Evolutionary conservation across 1,140 invertebrate species (phyloP), one percentile per base, ranked within the genome.

Genomic region (Pomphorhynchus laevis): DNA sequence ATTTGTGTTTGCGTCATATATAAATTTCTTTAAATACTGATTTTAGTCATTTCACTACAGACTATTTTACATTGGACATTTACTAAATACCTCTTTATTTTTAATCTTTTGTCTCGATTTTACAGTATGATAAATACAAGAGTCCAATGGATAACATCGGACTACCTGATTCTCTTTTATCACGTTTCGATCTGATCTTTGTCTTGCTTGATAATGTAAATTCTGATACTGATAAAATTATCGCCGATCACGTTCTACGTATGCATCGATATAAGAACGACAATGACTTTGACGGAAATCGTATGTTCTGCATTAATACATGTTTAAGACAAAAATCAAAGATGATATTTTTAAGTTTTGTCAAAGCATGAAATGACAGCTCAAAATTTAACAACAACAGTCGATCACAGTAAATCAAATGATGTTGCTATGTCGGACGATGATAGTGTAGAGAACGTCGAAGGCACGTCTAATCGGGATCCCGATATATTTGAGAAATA

Each of bases 101-200:
- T 33, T 47, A n/a, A n/a, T n/a, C n/a, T n/a, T n/a, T n/a, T n/a
- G n/a, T n/a, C n/a, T n/a, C n/a, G n/a, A 50, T 50, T 42, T 58
- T 63, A 12, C 54, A 77, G 72, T 98, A 98, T 51, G 77, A 98
- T 61, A 75, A 80, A 52, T 93, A 84, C 58, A 93, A 91, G 59
- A 79, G 79, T 1, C 89, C 89, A 0, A 95, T 95, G 84, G 84
- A 95, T 54, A 98, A 98, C 58, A 98, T 98, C 52, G 82, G 80
- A 0, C 58, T 64, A 16, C 86, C 95, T 60, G 89, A 98, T 62
- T 98, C 89, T 0, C 54, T 98, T 22, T 59, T 98, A 1, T 95
- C 84, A 11, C 77, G 89, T 67, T 98, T 98, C 59, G 89, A 98
- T 67, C 64, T 93, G 42, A 62, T 98, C 3, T 98, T 98, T 51